Base-by-base conservation (phyloP, 2,797 vertebrate species). In the Phalanger gymnotis region DNA sequence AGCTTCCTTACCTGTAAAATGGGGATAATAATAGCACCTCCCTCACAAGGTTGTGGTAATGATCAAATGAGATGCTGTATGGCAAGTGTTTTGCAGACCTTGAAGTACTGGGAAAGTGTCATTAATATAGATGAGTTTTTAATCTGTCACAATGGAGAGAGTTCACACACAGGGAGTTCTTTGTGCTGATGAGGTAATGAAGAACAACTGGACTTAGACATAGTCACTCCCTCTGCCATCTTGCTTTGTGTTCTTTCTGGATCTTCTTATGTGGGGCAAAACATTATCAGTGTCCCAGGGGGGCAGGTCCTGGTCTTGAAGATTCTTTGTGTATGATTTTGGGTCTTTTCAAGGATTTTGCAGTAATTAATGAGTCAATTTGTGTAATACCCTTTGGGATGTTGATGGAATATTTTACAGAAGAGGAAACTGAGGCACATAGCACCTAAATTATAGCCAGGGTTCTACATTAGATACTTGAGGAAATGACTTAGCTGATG, bases 381-480 rank as follows among this genome's bases (percentile, higher is more conserved):
- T 73, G n/a, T 73, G 19, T 40, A 73, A 40, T 73, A 7, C 11
- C 14, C 16, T 40, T 73, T 81, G 73, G 40, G 3, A 2, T 81
- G 22, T 47, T 22, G 47, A 10, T 61, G 53, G 34, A n/a, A 92
- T 66, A 89, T 56, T 19, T 57, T 66, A 12, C 52, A 47, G 54
- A 81, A 90, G 11, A 90, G 54, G 51, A 91, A 30, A 91, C n/a
- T 53, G 47, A 53, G 25, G 54, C 14, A 87, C 53, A 91, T 47
- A 25, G 53, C 16, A 66, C 28, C 57, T 87, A 28, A 14, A 22
- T 56, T 57, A 16, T 81, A 81, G 40, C 14, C 52, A 61, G 47
- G 9, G 2, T 94, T 92, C 87, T 57, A 55, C 27, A 61, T 53
- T 81, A 91, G 89, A 31, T 58, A 51, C 95, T 96, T 95, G 89